Evolutionary conservation across 2,888 invertebrate species (phyloP).

Genomic region (Caenorhabditis sp.): DNA sequence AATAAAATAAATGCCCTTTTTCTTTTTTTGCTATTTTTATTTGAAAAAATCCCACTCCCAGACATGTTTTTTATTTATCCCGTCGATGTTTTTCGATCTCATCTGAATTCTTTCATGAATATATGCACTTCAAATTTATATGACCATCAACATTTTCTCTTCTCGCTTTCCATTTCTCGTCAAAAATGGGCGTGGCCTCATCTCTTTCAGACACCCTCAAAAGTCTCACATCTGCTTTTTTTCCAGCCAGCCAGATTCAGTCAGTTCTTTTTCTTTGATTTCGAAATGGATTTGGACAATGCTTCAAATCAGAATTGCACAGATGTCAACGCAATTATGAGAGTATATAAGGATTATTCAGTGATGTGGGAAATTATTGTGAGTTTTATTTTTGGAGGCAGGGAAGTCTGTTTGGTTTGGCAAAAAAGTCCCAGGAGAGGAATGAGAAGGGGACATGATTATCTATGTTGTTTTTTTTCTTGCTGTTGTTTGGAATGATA

Average conservation of each 20-base stretch:
- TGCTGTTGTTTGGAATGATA: background rate
- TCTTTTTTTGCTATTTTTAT: too few relatives aligned
- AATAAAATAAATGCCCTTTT: too few relatives aligned
- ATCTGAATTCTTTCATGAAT: background rate
- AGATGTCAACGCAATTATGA: slow-evolving; percentile 62
- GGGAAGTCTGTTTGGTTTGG: too few relatives aligned
- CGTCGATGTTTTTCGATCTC: background rate
- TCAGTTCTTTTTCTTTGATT: background rate
- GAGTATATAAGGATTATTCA: slow-evolving; percentile 64
- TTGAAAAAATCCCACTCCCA: too few relatives aligned
- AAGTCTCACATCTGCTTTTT: background rate
- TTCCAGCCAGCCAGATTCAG: too few relatives aligned
- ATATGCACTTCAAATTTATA: background rate
- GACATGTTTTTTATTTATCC: too few relatives aligned
- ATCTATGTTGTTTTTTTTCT: background rate
- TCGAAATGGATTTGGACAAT: background rate
- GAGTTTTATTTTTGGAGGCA: slow-evolving; percentile 3
- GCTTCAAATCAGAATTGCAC: slow-evolving; percentile 40
- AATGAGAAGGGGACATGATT: background rate
- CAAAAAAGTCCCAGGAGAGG: background rate
- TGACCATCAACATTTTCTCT: background rate
- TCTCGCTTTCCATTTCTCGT: background rate
- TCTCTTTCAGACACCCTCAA: background rate
- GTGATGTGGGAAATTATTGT: slow-evolving; percentile 62
- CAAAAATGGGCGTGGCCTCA: background rate